A percentile compares a stretch with the other conserved stretches of the same genome.
Conservation (phyloP, 2,888 invertebrate species). For the Tenthredo scrophulariae region DNA sequence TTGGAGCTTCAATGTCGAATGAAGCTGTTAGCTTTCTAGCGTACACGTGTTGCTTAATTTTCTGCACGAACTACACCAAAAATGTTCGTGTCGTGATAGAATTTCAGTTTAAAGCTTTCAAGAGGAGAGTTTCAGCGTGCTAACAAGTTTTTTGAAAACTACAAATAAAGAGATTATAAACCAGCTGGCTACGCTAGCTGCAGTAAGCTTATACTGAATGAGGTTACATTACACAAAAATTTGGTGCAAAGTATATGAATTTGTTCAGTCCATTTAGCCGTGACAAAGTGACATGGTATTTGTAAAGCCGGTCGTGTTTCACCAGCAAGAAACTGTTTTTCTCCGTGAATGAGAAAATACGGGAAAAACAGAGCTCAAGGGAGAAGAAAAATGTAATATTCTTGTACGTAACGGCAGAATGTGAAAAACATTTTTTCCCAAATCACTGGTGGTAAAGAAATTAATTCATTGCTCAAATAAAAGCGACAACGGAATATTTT, state of each 20-base stretch:
- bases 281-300: neutral
- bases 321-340: conserved; percentile 16
- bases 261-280: conserved; percentile 8
- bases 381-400: conserved; percentile 6
- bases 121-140: neutral
- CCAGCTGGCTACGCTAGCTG: neutral
- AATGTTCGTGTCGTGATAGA: neutral
- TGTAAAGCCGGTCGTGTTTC: neutral
- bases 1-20: neutral
- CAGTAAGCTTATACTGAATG: neutral
- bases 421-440: neutral
- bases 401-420: neutral
- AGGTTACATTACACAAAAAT: conserved; percentile 8
- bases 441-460: neutral
- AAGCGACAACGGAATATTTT: conserved; percentile 21
- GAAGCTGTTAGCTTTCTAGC: neutral
- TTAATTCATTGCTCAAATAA: neutral
- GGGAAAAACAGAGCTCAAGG: neutral
- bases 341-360: conserved; percentile 14
- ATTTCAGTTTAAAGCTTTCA: conserved; percentile 3
- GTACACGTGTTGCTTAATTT: neutral
- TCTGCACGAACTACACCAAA: neutral
- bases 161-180: neutral
- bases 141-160: conserved; percentile 26
- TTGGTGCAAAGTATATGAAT: conserved; percentile 4